Conservation (phyloP, 2,113 vertebrate species). For the Chaetorhynchus papuensis region DNA sequence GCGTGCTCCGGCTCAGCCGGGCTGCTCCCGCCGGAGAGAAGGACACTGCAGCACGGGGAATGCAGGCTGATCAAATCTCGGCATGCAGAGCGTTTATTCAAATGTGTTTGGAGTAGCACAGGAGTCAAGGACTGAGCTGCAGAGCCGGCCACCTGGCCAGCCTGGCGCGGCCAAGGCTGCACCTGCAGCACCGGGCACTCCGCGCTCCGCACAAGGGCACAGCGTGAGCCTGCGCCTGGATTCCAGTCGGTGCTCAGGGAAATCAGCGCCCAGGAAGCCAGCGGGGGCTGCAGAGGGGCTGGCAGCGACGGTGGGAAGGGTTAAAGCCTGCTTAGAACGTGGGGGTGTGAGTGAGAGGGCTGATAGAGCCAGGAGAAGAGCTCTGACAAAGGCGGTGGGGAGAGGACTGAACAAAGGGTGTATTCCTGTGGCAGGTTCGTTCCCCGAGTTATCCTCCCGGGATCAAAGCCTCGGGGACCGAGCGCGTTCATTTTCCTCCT, state of each 20-base stretch:
- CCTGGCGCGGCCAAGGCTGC: background rate
- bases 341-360: background rate
- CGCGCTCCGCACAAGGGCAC: background rate
- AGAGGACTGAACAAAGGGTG: background rate
- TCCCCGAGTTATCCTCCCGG: background rate
- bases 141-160: constrained; percentile 9
- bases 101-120: background rate
- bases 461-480: background rate
- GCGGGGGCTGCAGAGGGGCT: rapidly evolving
- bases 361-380: background rate
- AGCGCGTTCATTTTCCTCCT: background rate
- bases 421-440: background rate
- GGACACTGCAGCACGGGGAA: constrained; percentile 25
- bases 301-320: background rate
- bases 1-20: background rate
- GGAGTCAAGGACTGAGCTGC: constrained; percentile 14
- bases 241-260: background rate
- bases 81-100: constrained; percentile 23
- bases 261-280: background rate
- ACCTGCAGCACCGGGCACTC: background rate
- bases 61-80: background rate
- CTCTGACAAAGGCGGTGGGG: background rate
- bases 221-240: background rate
- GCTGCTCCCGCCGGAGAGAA: background rate
- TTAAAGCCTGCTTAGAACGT: background rate